Conservation (phyloP, 2,797 vertebrate genomes). For the Phalloptychus januarius region DNA sequence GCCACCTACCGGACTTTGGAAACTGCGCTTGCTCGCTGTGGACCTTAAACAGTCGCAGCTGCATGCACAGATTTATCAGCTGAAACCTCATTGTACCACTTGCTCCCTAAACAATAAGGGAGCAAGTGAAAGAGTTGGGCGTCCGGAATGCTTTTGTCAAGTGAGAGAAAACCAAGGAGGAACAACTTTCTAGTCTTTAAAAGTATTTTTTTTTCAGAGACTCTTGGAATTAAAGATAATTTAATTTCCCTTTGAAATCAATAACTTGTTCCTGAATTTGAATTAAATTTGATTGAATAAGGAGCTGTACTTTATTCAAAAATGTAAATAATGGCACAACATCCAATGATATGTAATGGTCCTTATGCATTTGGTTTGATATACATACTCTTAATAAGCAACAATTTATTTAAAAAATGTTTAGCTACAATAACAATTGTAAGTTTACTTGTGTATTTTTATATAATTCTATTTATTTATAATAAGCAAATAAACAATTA, state of each 20-base stretch:
- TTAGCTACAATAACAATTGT: background rate
- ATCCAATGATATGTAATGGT: background rate
- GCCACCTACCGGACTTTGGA: constrained; percentile 78
- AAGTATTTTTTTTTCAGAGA: too few species aligned
- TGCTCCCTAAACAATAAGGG: background rate
- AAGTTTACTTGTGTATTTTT: background rate
- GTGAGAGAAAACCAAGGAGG: background rate
- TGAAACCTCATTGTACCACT: background rate
- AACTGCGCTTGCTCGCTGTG: constrained; percentile 19
- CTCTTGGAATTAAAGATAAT: background rate
- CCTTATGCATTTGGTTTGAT: background rate
- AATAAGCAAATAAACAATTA: background rate
- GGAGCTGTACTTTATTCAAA: background rate
- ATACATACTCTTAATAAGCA: background rate
- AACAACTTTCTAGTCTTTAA: background rate
- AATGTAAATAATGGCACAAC: background rate
- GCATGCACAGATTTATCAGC: background rate
- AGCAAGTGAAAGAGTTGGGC: background rate
- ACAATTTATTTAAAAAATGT: background rate
- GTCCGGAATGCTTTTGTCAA: background rate
- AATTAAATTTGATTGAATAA: background rate
- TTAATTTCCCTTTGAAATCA: too few species aligned
- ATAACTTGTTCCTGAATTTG: too few species aligned
- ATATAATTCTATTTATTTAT: background rate
- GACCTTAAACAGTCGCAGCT: background rate